Evolutionary conservation across 2,113 vertebrate species (phyloP), one percentile per base, ranked within the genome.

Genomic region (Cochlearius cochlearius): DNA sequence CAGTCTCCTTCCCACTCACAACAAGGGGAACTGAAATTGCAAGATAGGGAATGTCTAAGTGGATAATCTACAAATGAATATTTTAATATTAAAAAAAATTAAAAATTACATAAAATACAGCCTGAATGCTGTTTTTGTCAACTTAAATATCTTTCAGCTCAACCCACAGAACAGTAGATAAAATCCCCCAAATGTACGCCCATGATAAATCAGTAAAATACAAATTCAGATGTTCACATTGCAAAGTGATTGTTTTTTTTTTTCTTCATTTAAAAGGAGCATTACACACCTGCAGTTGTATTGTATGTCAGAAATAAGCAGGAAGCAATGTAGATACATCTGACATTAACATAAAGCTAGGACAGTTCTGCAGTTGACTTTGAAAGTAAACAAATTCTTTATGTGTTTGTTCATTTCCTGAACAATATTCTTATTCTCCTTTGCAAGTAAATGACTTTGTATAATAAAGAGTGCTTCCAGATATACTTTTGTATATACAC

Each of bases 341-440:
- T 67, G 50, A 85, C 7, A 15, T 27, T 29, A 95, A 56, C 25
- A 59, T 67, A 81, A 84, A 73, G 5, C 12, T 75, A 52, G 32
- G 43, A 67, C 39, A 81, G 5, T 67, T 78, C 21, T 74, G 12
- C 47, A 82, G 43, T 30, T 72, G 86, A 82, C 59, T 94, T 97
- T 74, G 19, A 97, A 93, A 96, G 20, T 50, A 68, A 96, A 91
- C 30, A 76, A 53, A 47, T 75, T 66, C 30, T 91, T 92, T 73
- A 68, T 53, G 32, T 39, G 27, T 10, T 77, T 90, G 58, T 88
- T 82, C 15, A 69, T 86, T 94, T 96, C 83, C 47, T 88, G 69
- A 73, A 66, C 19, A 84, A 52, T 49, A 64, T 58, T 66, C 58
- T 91, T 67, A 83, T 52, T 76, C 21, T 85, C 9, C n/a, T 86